Conservation (phyloP, 2,888 invertebrate species). For the Drosophila trichaetosa region DNA sequence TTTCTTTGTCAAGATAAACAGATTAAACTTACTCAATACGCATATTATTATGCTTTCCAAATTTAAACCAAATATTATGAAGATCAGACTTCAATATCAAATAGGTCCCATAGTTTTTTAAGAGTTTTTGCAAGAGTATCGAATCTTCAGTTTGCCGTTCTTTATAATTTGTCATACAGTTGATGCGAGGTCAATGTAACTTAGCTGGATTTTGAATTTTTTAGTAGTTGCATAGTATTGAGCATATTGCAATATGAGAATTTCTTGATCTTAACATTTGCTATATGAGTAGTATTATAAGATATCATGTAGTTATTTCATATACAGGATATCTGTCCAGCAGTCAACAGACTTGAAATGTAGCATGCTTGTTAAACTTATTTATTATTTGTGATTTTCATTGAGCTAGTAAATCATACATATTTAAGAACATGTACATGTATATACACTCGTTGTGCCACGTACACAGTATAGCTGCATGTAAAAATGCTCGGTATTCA, state of each 20-base stretch:
- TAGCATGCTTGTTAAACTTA: slow-evolving; percentile 5
- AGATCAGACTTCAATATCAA: not conserved
- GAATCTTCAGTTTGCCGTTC: not conserved
- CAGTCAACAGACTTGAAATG: not conserved
- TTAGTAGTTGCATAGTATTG: too few relatives aligned
- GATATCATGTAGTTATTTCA: not conserved
- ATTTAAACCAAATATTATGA: not conserved
- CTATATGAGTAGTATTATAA: not conserved
- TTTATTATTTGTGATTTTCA: slow-evolving; percentile 10
- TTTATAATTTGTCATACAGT: too few relatives aligned
- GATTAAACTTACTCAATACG: not conserved
- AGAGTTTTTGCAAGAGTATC: not conserved
- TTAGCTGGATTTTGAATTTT: not conserved
- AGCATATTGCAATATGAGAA: not conserved
- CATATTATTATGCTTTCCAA: not conserved
- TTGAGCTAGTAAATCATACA: slow-evolving; percentile 36
- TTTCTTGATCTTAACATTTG: not conserved
- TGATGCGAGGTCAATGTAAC: not conserved
- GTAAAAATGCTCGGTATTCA: slow-evolving; percentile 16
- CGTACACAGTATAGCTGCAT: slow-evolving; percentile 10
- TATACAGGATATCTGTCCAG: not conserved
- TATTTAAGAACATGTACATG: not conserved
- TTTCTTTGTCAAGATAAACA: not conserved
- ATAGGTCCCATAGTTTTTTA: not conserved
- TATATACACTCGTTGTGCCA: not conserved